Evolutionary conservation across 2,888 invertebrate species (phyloP), one percentile per base, ranked within the genome.

Genomic region (Drosophila suboccidentalis): DNA sequence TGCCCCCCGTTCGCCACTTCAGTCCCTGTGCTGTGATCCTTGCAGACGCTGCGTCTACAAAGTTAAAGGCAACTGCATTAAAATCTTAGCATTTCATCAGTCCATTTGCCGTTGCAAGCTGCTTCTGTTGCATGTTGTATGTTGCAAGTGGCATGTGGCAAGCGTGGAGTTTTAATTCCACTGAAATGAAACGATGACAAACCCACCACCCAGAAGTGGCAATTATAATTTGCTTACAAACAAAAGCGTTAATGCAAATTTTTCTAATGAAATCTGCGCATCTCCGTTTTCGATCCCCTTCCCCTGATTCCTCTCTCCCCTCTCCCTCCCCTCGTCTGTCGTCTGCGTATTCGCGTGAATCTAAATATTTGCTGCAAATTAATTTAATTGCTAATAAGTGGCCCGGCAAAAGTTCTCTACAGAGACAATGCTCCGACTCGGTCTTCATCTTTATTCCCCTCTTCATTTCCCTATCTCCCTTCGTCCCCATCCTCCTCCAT

Each of bases 381-480:
- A 90, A 91, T 91, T 91, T 90, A 91, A 91, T 90, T 91, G 90
- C 90, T 91, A 90, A 91, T 89, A 90, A 91, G 91, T 85, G 78
- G 80, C 50, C 51, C 43, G 44, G 44, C 55, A 49, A 46, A 13
- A 32, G 32, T 17, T 17, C 58, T n/a, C 11, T 26, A 26, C 32
- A 32, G 49, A 47, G 71, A 82, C 82, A 87, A 82, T 75, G 86
- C 60, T 47, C 9, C 17, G 19, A 19, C 36, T 54, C 44, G 10
- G 17, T 26, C 9, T 39, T 2, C 26, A 11, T n/a, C 51, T n/a
- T n/a, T n/a, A 10, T 38, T 36, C 19, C 36, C 4, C 10, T 11
- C 19, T 11, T 4, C 5, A 10, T 15, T 22, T 1, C 34, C 11
- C 34, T 13, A n/a, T 6, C 26, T 26, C 26, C 29, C n/a, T n/a